These are phyloP conservation scores for Allolobophora icterica DNA, from an alignment of 2,888 invertebrate genomes.

Conservation along the genomic window DNA sequence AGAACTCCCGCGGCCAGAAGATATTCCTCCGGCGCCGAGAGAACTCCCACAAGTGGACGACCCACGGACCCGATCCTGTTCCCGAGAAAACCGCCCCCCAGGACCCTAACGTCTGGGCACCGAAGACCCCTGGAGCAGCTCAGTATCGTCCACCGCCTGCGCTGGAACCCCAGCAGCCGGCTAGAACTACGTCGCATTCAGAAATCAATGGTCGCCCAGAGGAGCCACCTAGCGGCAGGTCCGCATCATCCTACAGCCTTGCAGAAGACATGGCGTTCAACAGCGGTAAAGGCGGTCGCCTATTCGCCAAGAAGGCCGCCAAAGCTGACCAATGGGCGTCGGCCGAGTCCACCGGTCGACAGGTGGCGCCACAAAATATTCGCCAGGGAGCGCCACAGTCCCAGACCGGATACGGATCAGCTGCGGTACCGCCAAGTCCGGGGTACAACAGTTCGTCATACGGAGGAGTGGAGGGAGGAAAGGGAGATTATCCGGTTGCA, in stretches of 20 bases:
- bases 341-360: not conserved
- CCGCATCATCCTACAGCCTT: conserved; percentile 71
- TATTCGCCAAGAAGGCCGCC: conserved; percentile 83
- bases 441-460: not conserved
- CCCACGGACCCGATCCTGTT: conserved; percentile 34
- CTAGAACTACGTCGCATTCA: not conserved
- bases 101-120: not conserved
- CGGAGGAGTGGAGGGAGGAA: not conserved
- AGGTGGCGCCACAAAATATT: not conserved
- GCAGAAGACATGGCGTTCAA: conserved; percentile 80
- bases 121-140: not conserved
- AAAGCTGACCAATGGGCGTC: conserved; percentile 80
- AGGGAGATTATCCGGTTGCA: not conserved
- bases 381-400: not conserved
- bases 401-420: not conserved
- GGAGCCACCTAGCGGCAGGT: not conserved
- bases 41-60: conserved; percentile 36
- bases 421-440: not conserved
- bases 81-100: not conserved
- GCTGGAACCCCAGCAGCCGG: not conserved
- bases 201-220: not conserved
- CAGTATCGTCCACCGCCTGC: not conserved
- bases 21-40: conserved; percentile 35
- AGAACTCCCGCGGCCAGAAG: conserved; percentile 37
- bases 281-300: conserved; percentile 81